Base-by-base conservation (phyloP, 2,888 invertebrate species). In the Hermaeophaga mercurialis region DNA sequence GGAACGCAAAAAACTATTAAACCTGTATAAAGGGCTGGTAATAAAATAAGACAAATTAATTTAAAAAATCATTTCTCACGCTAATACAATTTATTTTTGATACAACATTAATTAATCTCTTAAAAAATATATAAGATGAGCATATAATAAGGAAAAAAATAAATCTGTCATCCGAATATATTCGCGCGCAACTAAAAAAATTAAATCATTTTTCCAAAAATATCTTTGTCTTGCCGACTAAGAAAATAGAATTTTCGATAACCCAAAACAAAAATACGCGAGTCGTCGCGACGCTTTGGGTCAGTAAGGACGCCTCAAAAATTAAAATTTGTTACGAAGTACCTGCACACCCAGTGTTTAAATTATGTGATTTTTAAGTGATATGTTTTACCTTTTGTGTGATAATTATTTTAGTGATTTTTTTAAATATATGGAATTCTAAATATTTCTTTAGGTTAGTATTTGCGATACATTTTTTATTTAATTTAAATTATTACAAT, bases 261-360 rank as follows among this genome's bases (percentile, higher is more conserved):
- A 48, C 36, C 28, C 53, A 43, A 53, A 57, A 53, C 47, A 50
- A 57, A 57, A 53, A 52, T 48, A 57, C 14, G 19, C 19, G 56
- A 62, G 59, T 62, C 62, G 62, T 56, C 57, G 52, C 54, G 62
- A 55, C 49, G 57, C 48, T 33, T 18, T 34, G 44, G 22, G 18
- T 45, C 47, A 41, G 53, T 48, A 38, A 31, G 28, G 59, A 53
- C 57, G 50, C 43, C 39, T 41, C 47, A 19, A 24, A 45, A 38
- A 44, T 44, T 9, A 33, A 15, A 18, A 9, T n/a, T 2, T 19
- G 18, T 39, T 31, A 19, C 43, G 39, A 6, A 52, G 33, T 34
- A 44, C 26, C 24, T 11, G 22, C 18, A 11, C 12, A 14, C 11
- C 14, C 19, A 34, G 12, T 33, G 14, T 46, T 41, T 8, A 33